phyloP scores from a whole-genome alignment of 2,888 invertebrate genomes.

The Leucania comma region DNA sequence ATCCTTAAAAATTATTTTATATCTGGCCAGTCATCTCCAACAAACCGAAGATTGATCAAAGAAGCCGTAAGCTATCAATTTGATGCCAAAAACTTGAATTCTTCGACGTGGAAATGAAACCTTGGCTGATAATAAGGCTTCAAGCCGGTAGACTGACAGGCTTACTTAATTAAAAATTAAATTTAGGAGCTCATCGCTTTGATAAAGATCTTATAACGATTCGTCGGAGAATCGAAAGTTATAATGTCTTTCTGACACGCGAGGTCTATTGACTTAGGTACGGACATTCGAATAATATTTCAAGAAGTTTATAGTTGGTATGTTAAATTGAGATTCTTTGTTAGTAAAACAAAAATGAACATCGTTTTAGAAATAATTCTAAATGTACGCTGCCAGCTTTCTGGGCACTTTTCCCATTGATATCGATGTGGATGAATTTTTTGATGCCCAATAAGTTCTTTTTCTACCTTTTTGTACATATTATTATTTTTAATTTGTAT shows the following conservation, averaged over 20 bases:
- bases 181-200: slow-evolving; percentile 52
- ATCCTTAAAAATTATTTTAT: background rate
- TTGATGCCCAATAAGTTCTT: too few species aligned
- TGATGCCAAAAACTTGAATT: slow-evolving; percentile 39
- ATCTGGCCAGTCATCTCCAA: background rate
- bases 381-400: too few species aligned
- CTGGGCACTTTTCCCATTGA: too few species aligned
- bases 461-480: too few species aligned
- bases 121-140: slow-evolving; percentile 48
- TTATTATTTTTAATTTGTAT: too few species aligned
- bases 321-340: background rate
- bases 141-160: slow-evolving; percentile 41
- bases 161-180: slow-evolving; percentile 64
- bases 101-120: slow-evolving; percentile 50
- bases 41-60: slow-evolving; percentile 35
- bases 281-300: slow-evolving; percentile 15
- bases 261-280: slow-evolving; percentile 42
- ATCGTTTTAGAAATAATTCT: background rate
- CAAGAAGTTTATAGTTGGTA: background rate
- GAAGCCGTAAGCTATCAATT: slow-evolving; percentile 48
- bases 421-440: too few species aligned
- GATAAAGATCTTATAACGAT: slow-evolving; percentile 64
- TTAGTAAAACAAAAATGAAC: background rate
- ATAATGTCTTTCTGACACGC: slow-evolving; percentile 60
- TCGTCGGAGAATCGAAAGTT: slow-evolving; percentile 46